Conservation (phyloP, 2,113 vertebrate species). For the Promerops cafer region DNA sequence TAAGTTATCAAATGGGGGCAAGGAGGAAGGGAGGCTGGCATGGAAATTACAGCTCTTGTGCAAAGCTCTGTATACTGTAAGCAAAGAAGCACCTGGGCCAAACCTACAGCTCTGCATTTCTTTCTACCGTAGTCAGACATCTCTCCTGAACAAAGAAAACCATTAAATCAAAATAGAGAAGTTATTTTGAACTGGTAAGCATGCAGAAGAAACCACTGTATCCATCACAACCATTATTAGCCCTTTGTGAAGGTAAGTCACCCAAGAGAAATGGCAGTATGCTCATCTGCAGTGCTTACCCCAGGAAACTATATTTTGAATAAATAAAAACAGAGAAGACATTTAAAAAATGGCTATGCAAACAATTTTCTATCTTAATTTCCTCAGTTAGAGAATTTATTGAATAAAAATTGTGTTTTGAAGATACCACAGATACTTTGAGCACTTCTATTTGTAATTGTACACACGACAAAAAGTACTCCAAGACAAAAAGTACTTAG, state of each 20-base stretch:
- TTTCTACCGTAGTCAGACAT: neutral
- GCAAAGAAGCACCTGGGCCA: neutral
- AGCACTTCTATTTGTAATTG: neutral
- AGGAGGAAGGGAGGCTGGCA: neutral
- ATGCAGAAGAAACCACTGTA: neutral
- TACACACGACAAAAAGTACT: no score
- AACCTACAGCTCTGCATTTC: neutral
- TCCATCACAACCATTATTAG: neutral
- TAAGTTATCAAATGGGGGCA: neutral
- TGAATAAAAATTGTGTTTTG: neutral
- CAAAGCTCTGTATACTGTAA: neutral
- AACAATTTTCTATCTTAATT: neutral
- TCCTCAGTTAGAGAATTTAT: neutral
- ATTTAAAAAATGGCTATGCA: neutral
- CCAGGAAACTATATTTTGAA: neutral
- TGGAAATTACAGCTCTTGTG: neutral
- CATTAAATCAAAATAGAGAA: neutral
- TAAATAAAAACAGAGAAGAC: neutral
- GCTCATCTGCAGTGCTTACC: neutral
- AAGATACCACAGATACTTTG: neutral
- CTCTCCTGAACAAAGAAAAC: neutral
- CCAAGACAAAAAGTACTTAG: neutral
- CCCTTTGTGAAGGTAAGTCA: neutral
- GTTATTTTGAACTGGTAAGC: neutral
- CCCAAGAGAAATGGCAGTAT: neutral